A percentile compares a stretch with the other conserved stretches of the same genome.
Conservation (phyloP, 2,888 invertebrate species). For the Caenorhabditis sp. region DNA sequence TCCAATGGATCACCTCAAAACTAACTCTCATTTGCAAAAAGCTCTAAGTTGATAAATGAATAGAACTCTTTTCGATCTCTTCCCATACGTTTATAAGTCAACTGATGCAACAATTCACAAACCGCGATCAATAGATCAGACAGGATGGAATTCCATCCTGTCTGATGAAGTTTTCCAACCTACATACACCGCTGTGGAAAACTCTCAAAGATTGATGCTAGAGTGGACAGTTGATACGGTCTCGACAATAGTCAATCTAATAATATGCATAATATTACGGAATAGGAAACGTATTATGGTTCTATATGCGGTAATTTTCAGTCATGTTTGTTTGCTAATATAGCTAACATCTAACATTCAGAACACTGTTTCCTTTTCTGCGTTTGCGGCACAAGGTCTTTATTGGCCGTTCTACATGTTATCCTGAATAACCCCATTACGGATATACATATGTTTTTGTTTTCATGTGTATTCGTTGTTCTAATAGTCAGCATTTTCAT, state of each 20-base stretch:
- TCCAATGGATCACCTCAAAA: no score
- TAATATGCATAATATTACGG: conserved; percentile 39
- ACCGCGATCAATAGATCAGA: conserved; percentile 18
- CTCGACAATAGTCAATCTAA: conserved; percentile 17
- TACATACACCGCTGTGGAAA: conserved; percentile 32
- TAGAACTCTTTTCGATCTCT: conserved; percentile 20
- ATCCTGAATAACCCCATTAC: no score
- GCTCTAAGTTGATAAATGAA: conserved; percentile 6
- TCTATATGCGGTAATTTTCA: conserved; percentile 27
- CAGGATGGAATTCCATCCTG: no score
- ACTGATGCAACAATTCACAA: conserved; percentile 20
- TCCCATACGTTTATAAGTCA: conserved; percentile 35
- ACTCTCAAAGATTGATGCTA: conserved; percentile 29
- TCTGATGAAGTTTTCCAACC: conserved; percentile 54
- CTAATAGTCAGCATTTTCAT: conserved; percentile 32
- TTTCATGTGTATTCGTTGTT: conserved; percentile 38
- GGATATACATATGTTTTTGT: conserved; percentile 51
- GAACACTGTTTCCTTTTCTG: conserved; percentile 41
- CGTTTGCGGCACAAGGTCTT: conserved; percentile 34
- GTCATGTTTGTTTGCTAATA: no score
- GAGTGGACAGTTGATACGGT: conserved; percentile 45
- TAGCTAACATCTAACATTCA: no score
- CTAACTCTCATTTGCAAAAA: no score
- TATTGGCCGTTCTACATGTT: conserved; percentile 51
- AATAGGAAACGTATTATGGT: conserved; percentile 28